Percentiles rank a stretch among this genome's conserved stretches.
Evolutionary conservation across 2,797 vertebrate species (phyloP).

Genomic region (Poeciliopsis turneri): DNA sequence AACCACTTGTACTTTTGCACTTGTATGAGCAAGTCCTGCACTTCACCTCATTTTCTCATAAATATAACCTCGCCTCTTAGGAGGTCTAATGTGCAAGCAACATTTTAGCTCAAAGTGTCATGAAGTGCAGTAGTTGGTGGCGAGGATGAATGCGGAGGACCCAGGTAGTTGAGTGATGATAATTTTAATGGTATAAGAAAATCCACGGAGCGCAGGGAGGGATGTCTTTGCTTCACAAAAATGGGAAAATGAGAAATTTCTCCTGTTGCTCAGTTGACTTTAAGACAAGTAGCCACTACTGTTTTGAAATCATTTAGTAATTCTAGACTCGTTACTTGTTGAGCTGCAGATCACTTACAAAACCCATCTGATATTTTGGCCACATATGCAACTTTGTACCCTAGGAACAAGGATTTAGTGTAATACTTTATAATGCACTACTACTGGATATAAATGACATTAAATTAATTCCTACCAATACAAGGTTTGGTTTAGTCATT

Average conservation of each 20-base stretch:
- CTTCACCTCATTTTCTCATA: background rate
- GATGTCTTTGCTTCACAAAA: background rate
- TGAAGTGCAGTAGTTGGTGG: no score
- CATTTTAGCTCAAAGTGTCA: background rate
- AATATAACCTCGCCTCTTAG: background rate
- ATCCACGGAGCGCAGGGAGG: no score
- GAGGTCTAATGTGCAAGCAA: background rate
- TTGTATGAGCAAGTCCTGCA: background rate
- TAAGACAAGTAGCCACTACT: background rate
- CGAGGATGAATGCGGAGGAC: no score
- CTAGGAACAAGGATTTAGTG: no score
- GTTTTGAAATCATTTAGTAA: background rate
- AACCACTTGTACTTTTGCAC: constrained; percentile 23
- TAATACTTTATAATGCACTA: no score
- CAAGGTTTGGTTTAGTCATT: background rate
- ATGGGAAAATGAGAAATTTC: background rate
- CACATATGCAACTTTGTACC: no score
- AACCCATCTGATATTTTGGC: background rate
- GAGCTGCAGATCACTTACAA: background rate
- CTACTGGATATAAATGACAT: no score
- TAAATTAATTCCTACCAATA: no score
- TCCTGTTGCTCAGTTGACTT: background rate
- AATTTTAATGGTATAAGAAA: no score
- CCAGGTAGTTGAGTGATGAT: no score
- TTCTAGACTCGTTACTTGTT: background rate